Base-by-base conservation (phyloP, 1,140 invertebrate genomes). In the Ceratitis capitata region DNA sequence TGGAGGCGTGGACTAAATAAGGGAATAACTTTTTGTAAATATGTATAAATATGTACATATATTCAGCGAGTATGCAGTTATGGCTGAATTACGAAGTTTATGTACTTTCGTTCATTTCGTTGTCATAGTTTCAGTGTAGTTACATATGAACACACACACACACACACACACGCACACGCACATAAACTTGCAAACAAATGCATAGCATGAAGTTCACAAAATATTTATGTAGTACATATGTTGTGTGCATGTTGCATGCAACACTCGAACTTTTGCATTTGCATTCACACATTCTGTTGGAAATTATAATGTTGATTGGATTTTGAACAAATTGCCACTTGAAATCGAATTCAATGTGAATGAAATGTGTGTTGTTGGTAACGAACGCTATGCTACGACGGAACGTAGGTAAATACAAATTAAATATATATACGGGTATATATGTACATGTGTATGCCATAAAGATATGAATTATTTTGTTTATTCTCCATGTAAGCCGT, bases 311-410 rank as follows among this genome's bases (percentile, higher is more conserved):
- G 69, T 45, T 78, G 69, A 78, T 78, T 78, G 69, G 69, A 78
- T 78, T 78, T 78, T 78, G 69, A 78, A 78, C 69, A 78, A 69
- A 78, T 45, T 78, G 69, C 69, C 69, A 78, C 69, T 45, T 78
- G 35, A 78, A 74, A 78, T 78, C 69, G 69, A 78, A 78, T 45
- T 78, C 69, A 47, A 39, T 78, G 69, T n/a, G 19, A 45, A 61
- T 26, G 29, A 61, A n/a, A 9, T n/a, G 69, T 78, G 61, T n/a
- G 5, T 35, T 78, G 16, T n/a, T 0, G 39, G 19, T 0, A 23
- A n/a, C 39, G 9, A 61, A 26, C 53, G 19, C 53, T 19, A 10
- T 19, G 12, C 0, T 19, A 56, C 53, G n/a, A 19, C 5, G 12
- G 29, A 9, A 3, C 56, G 16, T 16, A 53, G 12, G 49, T 53